Conservation (phyloP, 2,888 invertebrate genomes). For the Mesoligia furuncula region DNA sequence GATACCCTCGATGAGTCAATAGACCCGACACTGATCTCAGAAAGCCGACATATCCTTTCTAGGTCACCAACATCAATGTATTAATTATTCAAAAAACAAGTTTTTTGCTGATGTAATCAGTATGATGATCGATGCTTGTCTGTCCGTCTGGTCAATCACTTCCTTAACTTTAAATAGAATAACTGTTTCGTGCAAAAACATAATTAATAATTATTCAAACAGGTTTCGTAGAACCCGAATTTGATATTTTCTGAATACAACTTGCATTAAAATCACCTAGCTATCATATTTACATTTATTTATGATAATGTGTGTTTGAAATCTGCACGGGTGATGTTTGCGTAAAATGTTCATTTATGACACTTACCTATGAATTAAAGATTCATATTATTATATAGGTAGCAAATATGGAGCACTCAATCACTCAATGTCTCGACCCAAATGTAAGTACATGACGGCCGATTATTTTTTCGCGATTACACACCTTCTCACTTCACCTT, state of each 20-base stretch:
- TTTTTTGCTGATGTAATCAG: constrained; percentile 20
- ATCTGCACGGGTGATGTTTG: constrained; percentile 14
- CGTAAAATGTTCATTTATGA: not conserved
- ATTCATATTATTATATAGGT: not conserved
- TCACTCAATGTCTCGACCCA: not conserved
- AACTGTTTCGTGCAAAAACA: constrained; percentile 22
- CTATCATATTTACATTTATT: constrained; percentile 29
- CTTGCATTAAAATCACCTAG: constrained; percentile 42
- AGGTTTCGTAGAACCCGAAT: constrained; percentile 26
- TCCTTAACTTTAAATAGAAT: constrained; percentile 14
- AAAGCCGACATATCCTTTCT: constrained; percentile 21
- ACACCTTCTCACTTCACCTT: not conserved
- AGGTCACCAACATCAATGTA: constrained; percentile 19
- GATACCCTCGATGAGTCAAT: constrained; percentile 16
- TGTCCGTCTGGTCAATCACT: not conserved
- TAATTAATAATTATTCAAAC: constrained; percentile 28
- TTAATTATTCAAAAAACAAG: constrained; percentile 1
- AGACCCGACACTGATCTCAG: constrained; percentile 15
- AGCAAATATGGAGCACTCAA: constrained; percentile 5
- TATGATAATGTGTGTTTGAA: constrained; percentile 12
- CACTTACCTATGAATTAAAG: not conserved
- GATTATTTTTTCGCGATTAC: not conserved
- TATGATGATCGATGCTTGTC: constrained; percentile 21
- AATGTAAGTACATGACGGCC: not conserved
- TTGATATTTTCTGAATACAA: constrained; percentile 1